A percentile compares a stretch with the other conserved stretches of the same genome.
Conservation (phyloP, 1,140 invertebrate genomes). For the Uloborus diversus region DNA sequence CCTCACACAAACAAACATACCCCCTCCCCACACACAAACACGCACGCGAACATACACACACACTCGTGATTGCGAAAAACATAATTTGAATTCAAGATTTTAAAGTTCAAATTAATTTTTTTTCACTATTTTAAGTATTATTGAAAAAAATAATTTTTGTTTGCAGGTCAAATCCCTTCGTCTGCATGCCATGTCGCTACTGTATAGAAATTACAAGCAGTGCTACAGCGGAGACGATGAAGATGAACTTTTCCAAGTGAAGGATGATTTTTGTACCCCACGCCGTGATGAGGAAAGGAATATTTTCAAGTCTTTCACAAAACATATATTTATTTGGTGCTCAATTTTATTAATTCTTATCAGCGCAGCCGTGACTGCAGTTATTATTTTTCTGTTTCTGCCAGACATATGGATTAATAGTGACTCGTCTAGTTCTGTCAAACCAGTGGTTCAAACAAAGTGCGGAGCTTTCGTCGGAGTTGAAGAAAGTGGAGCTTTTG, state of each 20-base stretch:
- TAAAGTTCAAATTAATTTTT: too few relatives aligned
- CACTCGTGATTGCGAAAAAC: too few relatives aligned
- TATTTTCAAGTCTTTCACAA: not conserved
- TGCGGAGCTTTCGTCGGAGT: constrained; percentile 34
- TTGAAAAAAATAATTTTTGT: too few relatives aligned
- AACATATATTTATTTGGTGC: not conserved
- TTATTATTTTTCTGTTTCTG: constrained; percentile 2
- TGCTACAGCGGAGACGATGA: constrained; percentile 38
- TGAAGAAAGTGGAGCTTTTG: constrained; percentile 5
- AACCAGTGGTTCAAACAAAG: constrained; percentile 5
- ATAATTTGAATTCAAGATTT: too few relatives aligned
- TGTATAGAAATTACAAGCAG: constrained; percentile 18
- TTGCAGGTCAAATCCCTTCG: too few relatives aligned
- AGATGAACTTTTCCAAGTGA: constrained; percentile 22
- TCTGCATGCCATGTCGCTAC: constrained; percentile 18
- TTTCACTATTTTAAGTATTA: too few relatives aligned
- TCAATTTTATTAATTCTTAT: not conserved
- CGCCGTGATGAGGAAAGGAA: not conserved
- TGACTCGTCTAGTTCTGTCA: not conserved
- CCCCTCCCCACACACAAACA: too few relatives aligned
- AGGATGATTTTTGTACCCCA: not conserved
- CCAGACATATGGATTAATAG: not conserved
- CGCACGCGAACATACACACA: too few relatives aligned
- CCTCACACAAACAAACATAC: too few relatives aligned
- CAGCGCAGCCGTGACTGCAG: not conserved